Percentiles rank a stretch among this genome's conserved stretches.
These are phyloP conservation scores for Echiichthys vipera DNA, from an alignment of 2,797 vertebrate genomes.

Conservation along the genomic window DNA sequence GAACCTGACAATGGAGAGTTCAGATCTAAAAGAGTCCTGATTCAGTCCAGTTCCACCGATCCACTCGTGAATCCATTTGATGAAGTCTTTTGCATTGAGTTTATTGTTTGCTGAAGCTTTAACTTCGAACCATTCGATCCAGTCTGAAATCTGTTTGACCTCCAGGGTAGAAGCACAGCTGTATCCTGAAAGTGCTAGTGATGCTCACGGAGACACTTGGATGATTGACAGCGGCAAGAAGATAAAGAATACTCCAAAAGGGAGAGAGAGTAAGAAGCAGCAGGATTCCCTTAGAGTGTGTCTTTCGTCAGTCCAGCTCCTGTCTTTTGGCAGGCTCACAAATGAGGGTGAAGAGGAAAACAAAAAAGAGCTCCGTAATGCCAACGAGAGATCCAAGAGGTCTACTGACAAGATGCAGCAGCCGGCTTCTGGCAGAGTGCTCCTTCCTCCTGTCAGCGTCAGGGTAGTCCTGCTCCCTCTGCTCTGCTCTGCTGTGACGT, in stretches of 20 bases:
- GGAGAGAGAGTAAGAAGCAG: conserved; percentile 40
- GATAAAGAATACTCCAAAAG: conserved; percentile 47
- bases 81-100: conserved; percentile 20
- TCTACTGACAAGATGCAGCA: conserved; percentile 57
- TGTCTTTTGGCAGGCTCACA: conserved; percentile 21
- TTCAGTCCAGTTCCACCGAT: conserved; percentile 13
- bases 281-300: conserved; percentile 10
- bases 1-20: conserved; percentile 3
- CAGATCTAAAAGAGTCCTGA: background rate
- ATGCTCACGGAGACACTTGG: background rate
- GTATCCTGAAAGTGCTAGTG: conserved; percentile 1
- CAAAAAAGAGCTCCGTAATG: conserved; percentile 7
- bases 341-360: conserved; percentile 3
- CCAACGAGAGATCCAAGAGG: conserved; percentile 24
- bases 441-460: conserved; percentile 66
- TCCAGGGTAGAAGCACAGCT: conserved; percentile 32
- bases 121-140: conserved; percentile 31
- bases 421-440: conserved; percentile 49
- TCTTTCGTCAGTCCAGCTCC: conserved; percentile 6
- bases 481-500: conserved; percentile 69
- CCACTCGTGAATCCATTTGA: conserved; percentile 16
- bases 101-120: conserved; percentile 19
- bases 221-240: conserved; percentile 22
- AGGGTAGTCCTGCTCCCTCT: conserved; percentile 64
- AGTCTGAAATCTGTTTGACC: conserved; percentile 39